phyloP scores from a whole-genome alignment of 2,797 vertebrate genomes.

The Enteromius thamalakanensis region DNA sequence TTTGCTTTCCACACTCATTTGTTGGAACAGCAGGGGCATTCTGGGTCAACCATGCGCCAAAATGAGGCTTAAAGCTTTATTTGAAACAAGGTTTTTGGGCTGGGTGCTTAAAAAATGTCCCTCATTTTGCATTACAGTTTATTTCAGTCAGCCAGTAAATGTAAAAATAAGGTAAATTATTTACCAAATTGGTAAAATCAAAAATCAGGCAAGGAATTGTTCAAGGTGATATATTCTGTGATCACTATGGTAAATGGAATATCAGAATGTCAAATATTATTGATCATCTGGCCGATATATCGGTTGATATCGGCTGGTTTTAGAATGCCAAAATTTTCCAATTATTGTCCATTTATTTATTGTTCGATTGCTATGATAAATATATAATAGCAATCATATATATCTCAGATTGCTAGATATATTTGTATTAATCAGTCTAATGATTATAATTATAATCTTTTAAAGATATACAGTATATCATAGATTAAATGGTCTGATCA shows the following conservation, averaged over 20 bases:
- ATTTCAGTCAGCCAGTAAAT: neutral
- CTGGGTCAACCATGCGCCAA: conserved; percentile 55
- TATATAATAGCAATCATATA: too few relatives aligned
- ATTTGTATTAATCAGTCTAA: neutral
- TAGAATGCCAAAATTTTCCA: neutral
- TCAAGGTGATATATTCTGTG: neutral
- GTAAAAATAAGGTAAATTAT: neutral
- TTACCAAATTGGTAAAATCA: neutral
- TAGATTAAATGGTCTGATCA: neutral
- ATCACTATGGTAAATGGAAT: neutral
- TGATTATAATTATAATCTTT: neutral
- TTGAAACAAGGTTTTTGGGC: conserved; percentile 1
- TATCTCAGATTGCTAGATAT: neutral
- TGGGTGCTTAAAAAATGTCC: conserved; percentile 3
- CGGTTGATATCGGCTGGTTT: neutral
- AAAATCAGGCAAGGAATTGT: neutral
- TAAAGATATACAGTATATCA: neutral
- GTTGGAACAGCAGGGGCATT: conserved; percentile 64
- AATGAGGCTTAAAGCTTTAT: conserved; percentile 35
- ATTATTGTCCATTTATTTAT: neutral
- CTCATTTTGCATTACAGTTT: conserved; percentile 1
- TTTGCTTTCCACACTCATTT: conserved; percentile 68
- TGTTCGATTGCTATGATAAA: neutral
- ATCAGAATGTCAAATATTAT: neutral
- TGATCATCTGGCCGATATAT: neutral